Conservation (phyloP, 1,140 invertebrate species). For the Drosophila pseudoananassae region DNA sequence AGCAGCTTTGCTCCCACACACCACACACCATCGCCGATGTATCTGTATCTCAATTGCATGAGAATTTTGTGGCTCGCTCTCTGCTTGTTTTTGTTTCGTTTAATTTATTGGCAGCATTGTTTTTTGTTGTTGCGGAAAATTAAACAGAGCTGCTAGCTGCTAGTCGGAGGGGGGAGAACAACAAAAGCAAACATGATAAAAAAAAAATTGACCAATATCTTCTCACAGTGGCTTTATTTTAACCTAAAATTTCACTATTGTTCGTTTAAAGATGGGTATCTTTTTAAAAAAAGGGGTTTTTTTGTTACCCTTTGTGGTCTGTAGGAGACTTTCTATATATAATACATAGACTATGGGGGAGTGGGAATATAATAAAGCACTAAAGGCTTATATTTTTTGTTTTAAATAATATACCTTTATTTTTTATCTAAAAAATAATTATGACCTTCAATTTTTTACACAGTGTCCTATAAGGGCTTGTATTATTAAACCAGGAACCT, state of each 20-base stretch:
- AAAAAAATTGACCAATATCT: conserved; percentile 2
- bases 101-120: conserved; percentile 7
- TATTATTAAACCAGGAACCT: no score
- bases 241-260: conserved; percentile 1
- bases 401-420: no score
- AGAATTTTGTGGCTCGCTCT: conserved; percentile 13
- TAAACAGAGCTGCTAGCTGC: background rate
- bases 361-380: no score
- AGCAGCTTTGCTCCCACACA: conserved; percentile 53
- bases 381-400: no score
- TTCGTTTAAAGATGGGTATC: conserved; percentile 1
- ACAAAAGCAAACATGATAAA: background rate
- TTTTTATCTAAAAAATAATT: no score
- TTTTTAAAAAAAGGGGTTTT: background rate
- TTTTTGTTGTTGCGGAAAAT: background rate
- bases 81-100: conserved; percentile 4
- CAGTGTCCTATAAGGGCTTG: no score
- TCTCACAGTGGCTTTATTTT: background rate
- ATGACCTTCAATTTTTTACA: no score
- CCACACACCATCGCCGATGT: conserved; percentile 20
- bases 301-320: no score
- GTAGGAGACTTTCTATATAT: no score
- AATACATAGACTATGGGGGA: no score
- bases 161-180: background rate
- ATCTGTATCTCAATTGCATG: conserved; percentile 68